Base-by-base conservation (phyloP, 2,888 invertebrate species). In the Tuta absoluta region DNA sequence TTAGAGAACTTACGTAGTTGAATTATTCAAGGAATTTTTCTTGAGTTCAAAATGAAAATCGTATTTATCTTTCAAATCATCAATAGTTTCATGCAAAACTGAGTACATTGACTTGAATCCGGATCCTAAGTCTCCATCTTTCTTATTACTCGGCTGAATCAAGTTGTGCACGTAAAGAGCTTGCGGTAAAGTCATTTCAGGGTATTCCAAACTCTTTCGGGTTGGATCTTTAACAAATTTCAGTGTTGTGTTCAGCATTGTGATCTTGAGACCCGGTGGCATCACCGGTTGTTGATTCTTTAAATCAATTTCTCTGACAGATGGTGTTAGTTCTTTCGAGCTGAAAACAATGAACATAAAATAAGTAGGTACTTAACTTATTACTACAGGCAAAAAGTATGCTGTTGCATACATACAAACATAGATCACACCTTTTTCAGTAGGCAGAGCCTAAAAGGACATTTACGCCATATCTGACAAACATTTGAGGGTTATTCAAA, bases 201-300 rank as follows among this genome's bases (percentile, higher is more conserved):
- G 76, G 64, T 79, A 85, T n/a, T 71, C 64, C 10, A 80, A 56
- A 0, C 41, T 65, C 0, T 67, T 56, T 33, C 66, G 67, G 17
- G 51, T 62, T 3, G 76, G 69, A 19, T 80, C 75, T 64, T 80
- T 81, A 0, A 86, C 65, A 63, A 84, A 87, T n/a, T 72, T 73
- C 0, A 82, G 67, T 0, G 77, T 75, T 0, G 67, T 66, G 10
- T 78, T 75, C 0, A 85, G 67, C 65, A 75, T 77, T 0, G 71
- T 66, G 0, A 71, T 63, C 69, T 79, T 81, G 38, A 79, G 81
- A 11, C 61, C 58, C 19, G 60, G 2, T 5, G 63, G 10, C 0
- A 53, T 53, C 3, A 14, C 51, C 0, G 45, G n/a, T 19, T 24
- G 51, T 14, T 14, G 14, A 12, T 53, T 63, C 41, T 53, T 23